phyloP scores from a whole-genome alignment of 2,113 vertebrate species.

The Orthonyx spaldingii region DNA sequence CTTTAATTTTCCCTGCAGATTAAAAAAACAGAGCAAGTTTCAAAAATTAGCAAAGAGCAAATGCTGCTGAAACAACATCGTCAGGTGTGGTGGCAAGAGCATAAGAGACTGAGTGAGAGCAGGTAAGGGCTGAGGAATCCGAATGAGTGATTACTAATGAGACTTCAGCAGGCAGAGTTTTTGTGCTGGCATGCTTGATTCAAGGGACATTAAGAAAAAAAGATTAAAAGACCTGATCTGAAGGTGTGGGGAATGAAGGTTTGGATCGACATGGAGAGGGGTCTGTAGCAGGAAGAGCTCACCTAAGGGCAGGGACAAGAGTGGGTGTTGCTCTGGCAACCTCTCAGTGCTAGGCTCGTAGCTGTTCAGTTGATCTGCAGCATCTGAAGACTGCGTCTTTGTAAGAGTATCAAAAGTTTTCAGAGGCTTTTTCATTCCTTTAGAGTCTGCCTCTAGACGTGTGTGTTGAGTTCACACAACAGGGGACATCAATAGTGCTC shows the following conservation, averaged over 20 bases:
- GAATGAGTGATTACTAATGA: not conserved
- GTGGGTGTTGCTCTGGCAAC: fast-evolving
- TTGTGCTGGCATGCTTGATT: not conserved
- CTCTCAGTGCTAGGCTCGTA: fast-evolving
- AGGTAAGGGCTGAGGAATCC: conserved; percentile 74
- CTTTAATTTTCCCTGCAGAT: conserved; percentile 72
- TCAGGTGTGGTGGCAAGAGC: conserved; percentile 86
- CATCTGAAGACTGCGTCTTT: not conserved
- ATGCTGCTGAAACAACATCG: conserved; percentile 83
- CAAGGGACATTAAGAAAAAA: not conserved
- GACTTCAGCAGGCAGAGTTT: not conserved
- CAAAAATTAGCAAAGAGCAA: conserved; percentile 82
- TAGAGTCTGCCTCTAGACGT: not conserved
- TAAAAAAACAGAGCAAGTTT: conserved; percentile 74
- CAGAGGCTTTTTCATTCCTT: not conserved
- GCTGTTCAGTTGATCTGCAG: not conserved
- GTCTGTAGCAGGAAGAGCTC: not conserved
- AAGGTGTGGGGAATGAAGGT: not conserved
- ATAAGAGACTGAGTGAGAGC: conserved; percentile 72
- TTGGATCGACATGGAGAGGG: not conserved
- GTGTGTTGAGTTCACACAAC: not conserved
- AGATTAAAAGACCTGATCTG: not conserved
- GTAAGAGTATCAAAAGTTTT: too few species aligned
- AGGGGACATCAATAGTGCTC: fast-evolving
- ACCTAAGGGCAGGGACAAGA: too few species aligned